A percentile compares a stretch with the other conserved stretches of the same genome.
Evolutionary conservation across 2,888 invertebrate species (phyloP).

Genomic region (Sphecodes monilicornis): DNA sequence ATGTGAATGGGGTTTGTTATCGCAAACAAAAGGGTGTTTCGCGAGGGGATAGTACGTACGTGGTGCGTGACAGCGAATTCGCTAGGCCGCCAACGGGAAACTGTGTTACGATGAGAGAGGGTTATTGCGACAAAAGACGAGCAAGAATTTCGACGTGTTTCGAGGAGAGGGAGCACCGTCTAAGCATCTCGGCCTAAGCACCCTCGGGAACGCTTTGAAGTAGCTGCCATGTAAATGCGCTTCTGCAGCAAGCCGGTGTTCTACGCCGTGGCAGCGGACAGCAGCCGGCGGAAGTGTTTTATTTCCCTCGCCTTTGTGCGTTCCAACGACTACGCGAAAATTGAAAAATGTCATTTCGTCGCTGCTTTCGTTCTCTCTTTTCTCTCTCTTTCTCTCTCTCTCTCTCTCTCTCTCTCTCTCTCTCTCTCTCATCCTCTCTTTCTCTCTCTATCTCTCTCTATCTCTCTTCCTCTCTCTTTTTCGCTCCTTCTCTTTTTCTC

Average conservation of each 20-base stretch:
- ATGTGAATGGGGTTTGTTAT: not conserved
- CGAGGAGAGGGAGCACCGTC: slow-evolving; percentile 26
- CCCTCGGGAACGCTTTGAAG: slow-evolving; percentile 41
- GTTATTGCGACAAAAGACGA: slow-evolving; percentile 1
- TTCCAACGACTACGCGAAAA: slow-evolving; percentile 23
- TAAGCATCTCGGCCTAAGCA: slow-evolving; percentile 44
- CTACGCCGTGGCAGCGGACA: slow-evolving; percentile 17
- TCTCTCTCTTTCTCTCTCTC: not conserved
- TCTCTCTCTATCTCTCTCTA: not conserved
- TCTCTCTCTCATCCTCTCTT: not conserved
- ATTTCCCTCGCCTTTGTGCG: slow-evolving; percentile 28
- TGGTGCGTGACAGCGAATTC: not conserved
- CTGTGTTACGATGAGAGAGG: not conserved
- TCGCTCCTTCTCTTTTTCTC: not conserved
- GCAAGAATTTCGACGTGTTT: slow-evolving; percentile 30
- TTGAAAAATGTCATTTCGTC: slow-evolving; percentile 40
- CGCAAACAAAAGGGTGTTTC: not conserved
- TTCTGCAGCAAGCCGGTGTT: slow-evolving; percentile 23
- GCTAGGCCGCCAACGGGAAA: not conserved
- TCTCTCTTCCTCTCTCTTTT: not conserved
- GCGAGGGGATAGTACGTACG: not conserved
- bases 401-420: not conserved
- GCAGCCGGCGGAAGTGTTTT: slow-evolving; percentile 27
- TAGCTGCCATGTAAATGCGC: slow-evolving; percentile 47
- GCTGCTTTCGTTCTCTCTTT: not conserved